These are phyloP conservation scores for Calliphora vicina DNA, from an alignment of 1,140 invertebrate genomes.

Conservation along the genomic window DNA sequence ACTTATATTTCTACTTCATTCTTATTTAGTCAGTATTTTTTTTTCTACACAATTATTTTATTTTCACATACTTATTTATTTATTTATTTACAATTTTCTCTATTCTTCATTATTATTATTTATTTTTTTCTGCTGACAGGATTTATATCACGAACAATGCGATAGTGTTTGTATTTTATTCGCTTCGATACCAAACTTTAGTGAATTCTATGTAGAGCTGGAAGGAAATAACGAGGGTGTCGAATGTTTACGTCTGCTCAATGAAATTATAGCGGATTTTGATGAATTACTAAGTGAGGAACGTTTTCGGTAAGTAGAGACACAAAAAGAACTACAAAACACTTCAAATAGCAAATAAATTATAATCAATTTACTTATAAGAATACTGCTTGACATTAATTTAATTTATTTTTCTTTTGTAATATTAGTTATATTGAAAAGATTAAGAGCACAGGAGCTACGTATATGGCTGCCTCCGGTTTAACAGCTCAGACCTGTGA, in stretches of 20 bases:
- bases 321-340: not conserved
- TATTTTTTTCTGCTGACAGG: conserved; percentile 66
- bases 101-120: too few species aligned
- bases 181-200: conserved; percentile 96
- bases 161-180: conserved; percentile 95
- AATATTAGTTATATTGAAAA: conserved; percentile 83
- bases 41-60: too few species aligned
- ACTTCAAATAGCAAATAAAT: not conserved
- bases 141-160: conserved; percentile 95
- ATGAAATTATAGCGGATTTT: conserved; percentile 97
- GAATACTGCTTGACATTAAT: not conserved
- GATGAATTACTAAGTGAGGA: conserved; percentile 89
- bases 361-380: not conserved
- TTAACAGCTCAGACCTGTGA: conserved; percentile 82
- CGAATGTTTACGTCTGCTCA: conserved; percentile 91
- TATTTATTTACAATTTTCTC: not conserved
- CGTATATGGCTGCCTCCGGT: conserved; percentile 97
- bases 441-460: conserved; percentile 95
- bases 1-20: too few species aligned
- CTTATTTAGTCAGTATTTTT: too few species aligned
- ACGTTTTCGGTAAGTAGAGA: conserved; percentile 70
- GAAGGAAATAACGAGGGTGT: conserved; percentile 95
- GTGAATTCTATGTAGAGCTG: conserved; percentile 94
- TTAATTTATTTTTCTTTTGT: not conserved
- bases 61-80: too few species aligned